Evolutionary conservation across 2,888 invertebrate species (phyloP), one percentile per base, ranked within the genome.

Genomic region (Dendrolimus houi): DNA sequence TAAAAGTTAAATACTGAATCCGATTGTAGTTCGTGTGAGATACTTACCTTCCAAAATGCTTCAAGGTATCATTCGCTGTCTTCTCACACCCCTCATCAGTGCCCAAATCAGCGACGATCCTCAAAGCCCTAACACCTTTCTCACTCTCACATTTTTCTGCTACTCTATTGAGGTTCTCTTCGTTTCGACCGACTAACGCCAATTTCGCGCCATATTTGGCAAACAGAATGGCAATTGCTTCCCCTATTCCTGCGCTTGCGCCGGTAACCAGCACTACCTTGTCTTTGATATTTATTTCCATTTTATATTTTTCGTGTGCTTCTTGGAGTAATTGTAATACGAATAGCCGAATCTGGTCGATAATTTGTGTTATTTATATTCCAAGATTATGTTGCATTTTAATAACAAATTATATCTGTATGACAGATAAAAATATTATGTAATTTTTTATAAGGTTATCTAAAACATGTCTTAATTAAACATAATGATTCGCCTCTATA

Each of bases 201-300:
- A 79, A 57, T 41, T 67, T 68, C 0, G 79, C 79, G 13, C 74
- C 72, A 57, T 65, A 67, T 55, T 68, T 63, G 0, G 75, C 75
- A 42, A 78, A 75, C 59, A 75, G 58, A 7, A 73, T 7, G 8
- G 77, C 77, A 1, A 66, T 76, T 3, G 71, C 62, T 57, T 73
- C 72, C 1, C 79, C 78, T 12, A 79, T 74, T 0, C 79, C 79
- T 1, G 74, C 73, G 57, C 79, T 79, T 0, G 78, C 79, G 29
- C 79, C 79, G 0, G 77, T 80, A 42, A 80, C 70, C 42, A 80
- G 54, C 53, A 77, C 76, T 0, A 79, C 76, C 67, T 78, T 78
- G 13, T 67, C 59, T 0, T 68, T 58, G 55, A 79, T 77, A 57
- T 72, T 64, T 6, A 68, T 56, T 17, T 67, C 62, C 68, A 72